A percentile compares a stretch with the other conserved stretches of the same genome.
These are phyloP conservation scores for Acanthochromis polyacanthus DNA, from an alignment of 2,113 vertebrate species.

Conservation along the genomic window DNA sequence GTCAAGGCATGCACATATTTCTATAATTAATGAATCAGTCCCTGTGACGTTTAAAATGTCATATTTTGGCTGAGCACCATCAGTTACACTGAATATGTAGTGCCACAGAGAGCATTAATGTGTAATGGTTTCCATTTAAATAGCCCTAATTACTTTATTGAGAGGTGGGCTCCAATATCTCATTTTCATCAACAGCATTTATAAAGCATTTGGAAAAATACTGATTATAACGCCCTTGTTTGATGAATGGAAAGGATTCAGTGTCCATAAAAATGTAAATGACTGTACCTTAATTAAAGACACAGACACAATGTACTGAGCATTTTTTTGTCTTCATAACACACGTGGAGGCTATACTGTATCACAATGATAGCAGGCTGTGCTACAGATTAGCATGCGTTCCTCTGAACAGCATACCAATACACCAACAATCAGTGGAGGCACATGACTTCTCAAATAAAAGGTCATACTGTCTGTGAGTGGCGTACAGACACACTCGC, in stretches of 20 bases:
- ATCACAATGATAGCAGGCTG: constrained; percentile 9
- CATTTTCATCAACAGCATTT: constrained; percentile 59
- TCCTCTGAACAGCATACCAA: constrained; percentile 29
- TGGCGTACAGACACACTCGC: constrained; percentile 14
- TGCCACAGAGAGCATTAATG: constrained; percentile 50
- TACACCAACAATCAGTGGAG: constrained; percentile 33
- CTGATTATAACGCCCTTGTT: constrained; percentile 45
- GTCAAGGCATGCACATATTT: constrained; percentile 44
- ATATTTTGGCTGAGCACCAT: constrained; percentile 51
- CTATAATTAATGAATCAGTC: constrained; percentile 31
- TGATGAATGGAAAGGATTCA: constrained; percentile 3
- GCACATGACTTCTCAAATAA: constrained; percentile 43
- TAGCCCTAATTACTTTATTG: constrained; percentile 49
- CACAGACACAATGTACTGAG: neutral
- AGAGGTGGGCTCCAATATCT: constrained; percentile 43
- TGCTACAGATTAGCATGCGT: constrained; percentile 10
- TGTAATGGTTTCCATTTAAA: constrained; percentile 55
- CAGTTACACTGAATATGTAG: constrained; percentile 47
- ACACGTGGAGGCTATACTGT: neutral
- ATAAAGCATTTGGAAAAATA: constrained; percentile 59
- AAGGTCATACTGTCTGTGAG: constrained; percentile 51
- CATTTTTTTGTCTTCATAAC: neutral
- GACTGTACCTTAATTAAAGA: neutral
- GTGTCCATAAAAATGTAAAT: neutral
- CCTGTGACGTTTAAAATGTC: constrained; percentile 54